A percentile compares a stretch with the other conserved stretches of the same genome.
phyloP scores from a whole-genome alignment of 92 coral and sea anemone species.

The Siderastrea siderea region DNA sequence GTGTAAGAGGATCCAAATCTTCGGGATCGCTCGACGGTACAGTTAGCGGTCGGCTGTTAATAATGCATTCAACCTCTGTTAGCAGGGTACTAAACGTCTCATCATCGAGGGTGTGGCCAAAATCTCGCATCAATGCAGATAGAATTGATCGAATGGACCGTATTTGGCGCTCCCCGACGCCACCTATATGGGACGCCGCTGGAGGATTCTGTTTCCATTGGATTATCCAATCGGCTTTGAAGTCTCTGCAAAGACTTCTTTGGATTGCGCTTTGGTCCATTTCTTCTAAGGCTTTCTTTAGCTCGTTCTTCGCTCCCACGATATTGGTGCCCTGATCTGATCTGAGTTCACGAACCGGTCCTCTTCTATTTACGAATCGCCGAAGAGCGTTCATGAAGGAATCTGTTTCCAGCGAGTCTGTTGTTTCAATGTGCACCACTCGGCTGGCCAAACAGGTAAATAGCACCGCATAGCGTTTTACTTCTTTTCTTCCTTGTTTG shows the following conservation, averaged over 20 bases:
- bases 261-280: slow-evolving; percentile 30
- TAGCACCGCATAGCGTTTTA: slow-evolving; percentile 40
- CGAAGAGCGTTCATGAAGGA: slow-evolving; percentile 22
- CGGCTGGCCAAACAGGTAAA: neutral
- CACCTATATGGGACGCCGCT: no score
- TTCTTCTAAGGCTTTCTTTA: slow-evolving; percentile 47
- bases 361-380: neutral
- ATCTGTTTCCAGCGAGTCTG: slow-evolving; percentile 47
- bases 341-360: neutral
- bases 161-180: no score
- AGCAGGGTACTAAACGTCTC: neutral
- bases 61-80: no score
- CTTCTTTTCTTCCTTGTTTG: neutral
- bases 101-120: slow-evolving; percentile 11
- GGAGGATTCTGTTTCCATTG: neutral
- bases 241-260: slow-evolving; percentile 19
- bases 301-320: slow-evolving; percentile 33
- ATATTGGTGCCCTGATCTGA: neutral
- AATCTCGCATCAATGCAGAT: no score
- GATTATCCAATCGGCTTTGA: slow-evolving; percentile 45
- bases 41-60: no score
- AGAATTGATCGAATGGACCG: no score
- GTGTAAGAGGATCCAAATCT: no score
- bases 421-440: neutral
- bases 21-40: no score